Conservation (phyloP, 2,797 vertebrate genomes). For the Bradypodion ventrale region DNA sequence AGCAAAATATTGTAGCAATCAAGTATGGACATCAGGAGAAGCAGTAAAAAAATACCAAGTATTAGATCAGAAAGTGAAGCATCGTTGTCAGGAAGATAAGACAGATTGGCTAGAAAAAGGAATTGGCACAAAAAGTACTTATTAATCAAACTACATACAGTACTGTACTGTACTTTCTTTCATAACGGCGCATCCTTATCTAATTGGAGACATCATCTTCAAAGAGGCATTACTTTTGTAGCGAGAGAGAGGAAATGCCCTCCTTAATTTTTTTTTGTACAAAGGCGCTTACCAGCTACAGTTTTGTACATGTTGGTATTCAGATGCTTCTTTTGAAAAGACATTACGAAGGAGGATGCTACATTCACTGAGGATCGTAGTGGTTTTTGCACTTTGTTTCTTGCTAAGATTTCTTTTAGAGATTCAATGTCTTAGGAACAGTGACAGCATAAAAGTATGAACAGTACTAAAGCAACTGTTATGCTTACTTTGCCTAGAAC, state of each 20-base stretch:
- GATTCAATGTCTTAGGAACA: too few relatives aligned
- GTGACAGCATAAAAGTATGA: not conserved
- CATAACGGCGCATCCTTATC: too few relatives aligned
- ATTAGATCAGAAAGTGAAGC: too few relatives aligned
- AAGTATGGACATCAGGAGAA: too few relatives aligned
- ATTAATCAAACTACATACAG: not conserved
- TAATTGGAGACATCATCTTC: not conserved
- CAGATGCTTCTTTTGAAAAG: not conserved
- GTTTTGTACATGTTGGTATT: not conserved
- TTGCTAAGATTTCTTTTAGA: too few relatives aligned
- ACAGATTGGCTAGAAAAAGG: too few relatives aligned
- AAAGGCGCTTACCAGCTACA: not conserved
- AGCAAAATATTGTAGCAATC: too few relatives aligned
- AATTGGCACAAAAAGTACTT: not conserved
- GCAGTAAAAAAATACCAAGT: too few relatives aligned
- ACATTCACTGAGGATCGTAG: not conserved
- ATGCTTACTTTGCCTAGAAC: not conserved
- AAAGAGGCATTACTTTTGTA: not conserved
- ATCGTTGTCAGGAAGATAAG: too few relatives aligned
- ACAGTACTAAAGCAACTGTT: not conserved
- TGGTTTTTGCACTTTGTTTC: not conserved
- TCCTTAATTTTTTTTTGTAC: not conserved
- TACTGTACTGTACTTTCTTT: too few relatives aligned
- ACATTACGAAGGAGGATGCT: not conserved
- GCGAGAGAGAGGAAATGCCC: not conserved